Base-by-base conservation (phyloP, 2,797 vertebrate genomes). In the Darevskia nairensis region DNA sequence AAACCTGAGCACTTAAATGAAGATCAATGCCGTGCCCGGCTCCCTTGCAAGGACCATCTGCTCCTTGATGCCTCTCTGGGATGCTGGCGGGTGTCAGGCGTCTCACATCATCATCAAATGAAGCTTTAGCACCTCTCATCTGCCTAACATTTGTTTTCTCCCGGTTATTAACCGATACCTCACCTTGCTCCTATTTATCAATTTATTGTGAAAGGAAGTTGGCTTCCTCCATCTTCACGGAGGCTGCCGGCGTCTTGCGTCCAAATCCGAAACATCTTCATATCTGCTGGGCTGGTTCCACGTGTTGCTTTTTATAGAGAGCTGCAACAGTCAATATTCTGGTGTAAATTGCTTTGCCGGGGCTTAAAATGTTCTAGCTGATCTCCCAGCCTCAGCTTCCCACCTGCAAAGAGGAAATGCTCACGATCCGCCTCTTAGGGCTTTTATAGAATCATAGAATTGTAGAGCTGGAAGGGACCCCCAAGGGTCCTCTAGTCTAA, bases 41-140 rank as follows among this genome's bases (percentile, higher is more conserved):
- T 9, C n/a, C 21, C 17, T 84, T 1, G 0, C 0, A 0, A 17
- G 75, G 1, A 9, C 41, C 78, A 75, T 15, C 71, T 68, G 72
- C 44, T 75, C 21, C 2, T 29, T 74, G 0, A 0, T 50, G 2
- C 6, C 9, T 72, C 75, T 32, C 79, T 13, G 11, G 21, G 0
- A 0, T 0, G 2, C n/a, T 0, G 11, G 25, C 7, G 10, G 0
- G 64, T 23, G 6, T 2, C 78, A 7, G 78, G 0, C 50, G 0
- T 0, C 6, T 35, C 88, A 29, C 66, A 2, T 0, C 1, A 50
- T 46, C 39, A 29, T 44, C 55, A 44, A 1, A 0, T 0, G 8
- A 10, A 1, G 0, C 0, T 6, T 27, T 27, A 0, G 1, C 0
- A 1, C 29, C 32, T 29, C 69, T 55, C 44, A 50, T 66, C 44